Evolutionary conservation across 92 coral and sea anemone genomes (phyloP), one percentile per base, ranked within the genome.

Genomic region (Porites evermanni): DNA sequence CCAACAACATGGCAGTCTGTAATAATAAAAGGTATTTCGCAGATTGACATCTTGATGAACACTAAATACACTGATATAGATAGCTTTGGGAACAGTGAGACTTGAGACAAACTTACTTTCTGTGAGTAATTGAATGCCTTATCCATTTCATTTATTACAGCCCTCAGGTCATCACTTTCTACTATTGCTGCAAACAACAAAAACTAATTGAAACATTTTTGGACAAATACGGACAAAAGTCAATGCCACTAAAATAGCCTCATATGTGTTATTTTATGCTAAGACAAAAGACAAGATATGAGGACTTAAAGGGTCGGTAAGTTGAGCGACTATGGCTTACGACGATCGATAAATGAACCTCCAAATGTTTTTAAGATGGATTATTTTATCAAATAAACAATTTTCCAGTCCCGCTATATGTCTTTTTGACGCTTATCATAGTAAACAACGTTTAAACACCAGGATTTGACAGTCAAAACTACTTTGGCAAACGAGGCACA

Each of bases 121-220:
- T 97, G 98, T 26, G 99, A 95, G 84, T 97, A 97, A 80, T 95
- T 97, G 66, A 95, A 97, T 2, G 98, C 97, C 70, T 89, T 93
- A 71, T 97, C 98, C 95, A 95, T 89, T 82, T 97, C 99, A 53
- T 92, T 94, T 26, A 93, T 75, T 60, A 97, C 96, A 50, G 95
- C 95, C 26, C 86, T 92, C 29, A 97, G 79, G 60, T 95, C 99
- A 64, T 97, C 99, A 75, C 99, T 97, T 68, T 97, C 94, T 32
- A 97, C 90, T 56, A 95, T 89, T 26, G 95, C 99, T 93, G 80
- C 84, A 72, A 74, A 69, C 1, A 59, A 64, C 2, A 68, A 63
- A 19, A 60, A 59, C 44, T 12, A n/a, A 61, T 21, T 38, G 47
- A 38, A 74, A 32, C 26, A 10, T 12, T 67, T 67, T 26, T 67